Base-by-base conservation (phyloP, 30 jellyfish, hydroid and myxozoan genomes). In the Aurelia sp. region DNA sequence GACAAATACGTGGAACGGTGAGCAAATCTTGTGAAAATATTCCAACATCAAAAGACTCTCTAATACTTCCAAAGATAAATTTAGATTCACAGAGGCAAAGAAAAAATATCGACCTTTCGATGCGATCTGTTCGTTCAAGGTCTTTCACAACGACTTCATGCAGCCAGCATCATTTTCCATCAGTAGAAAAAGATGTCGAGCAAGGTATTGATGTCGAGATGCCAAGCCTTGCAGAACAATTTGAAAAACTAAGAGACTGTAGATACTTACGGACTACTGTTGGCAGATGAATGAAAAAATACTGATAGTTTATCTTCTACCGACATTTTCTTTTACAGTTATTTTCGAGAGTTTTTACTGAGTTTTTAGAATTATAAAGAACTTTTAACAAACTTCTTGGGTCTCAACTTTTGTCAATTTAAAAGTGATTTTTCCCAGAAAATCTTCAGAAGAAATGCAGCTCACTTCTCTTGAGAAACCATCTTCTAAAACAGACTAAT, bases 221-320 rank as follows among this genome's bases (percentile, higher is more conserved):
- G 17, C 5, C 72, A 2, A 61, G 73, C 18, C 58, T 78, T 11
- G 79, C 65, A 13, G 89, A 78, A 62, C 89, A 62, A 23, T 78
- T 78, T 63, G 89, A 78, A 20, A 62, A 78, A 58, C 79, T 78
- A 0, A 73, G 66, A 48, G 58, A 27, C 59, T 78, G 89, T 48
- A 78, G 89, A 63, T 78, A 78, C 20, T 19, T 78, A 44, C 55
- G 55, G 16, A 44, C 55, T 44, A 44, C 55, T 44, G 3, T 44
- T 44, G 55, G 55, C 55, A 44, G 55, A 44, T 15, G 21, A 76
- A 17, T 55, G 86, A 55, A 66, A 44, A 44, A 1, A 44, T 9
- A 44, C 15, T 13, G 15, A 44, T 5, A 44, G 55, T 44, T 44
- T 44, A 6, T 5, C 55, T 44, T 44, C 10, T 44, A 44, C 55